Evolutionary conservation across 2,888 invertebrate genomes (phyloP).

Genomic region (Oxytorus armatus): DNA sequence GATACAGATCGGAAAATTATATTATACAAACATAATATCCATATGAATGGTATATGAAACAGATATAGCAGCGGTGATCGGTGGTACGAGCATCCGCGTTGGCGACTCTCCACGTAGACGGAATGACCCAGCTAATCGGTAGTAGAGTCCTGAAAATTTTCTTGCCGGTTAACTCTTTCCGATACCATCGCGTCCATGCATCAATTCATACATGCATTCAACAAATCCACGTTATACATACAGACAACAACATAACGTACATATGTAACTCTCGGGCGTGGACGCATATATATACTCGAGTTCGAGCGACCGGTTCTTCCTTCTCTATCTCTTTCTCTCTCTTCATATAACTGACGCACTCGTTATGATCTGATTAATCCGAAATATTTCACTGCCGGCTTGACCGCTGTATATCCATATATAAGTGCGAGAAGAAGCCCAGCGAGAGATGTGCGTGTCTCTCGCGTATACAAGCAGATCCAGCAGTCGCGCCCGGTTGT

Average conservation of each 20-base stretch:
- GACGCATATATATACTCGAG: conserved; percentile 5
- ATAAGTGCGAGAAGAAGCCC: conserved; percentile 1
- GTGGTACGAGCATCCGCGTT: conserved; percentile 35
- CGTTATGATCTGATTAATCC: conserved; percentile 76
- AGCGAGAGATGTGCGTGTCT: conserved; percentile 65
- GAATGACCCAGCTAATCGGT: conserved; percentile 61
- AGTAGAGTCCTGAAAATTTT: conserved; percentile 54
- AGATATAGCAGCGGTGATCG: neutral
- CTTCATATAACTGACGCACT: conserved; percentile 62
- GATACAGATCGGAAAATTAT: conserved; percentile 46
- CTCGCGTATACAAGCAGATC: conserved; percentile 47
- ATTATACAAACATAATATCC: conserved; percentile 55
- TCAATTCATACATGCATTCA: conserved; percentile 31
- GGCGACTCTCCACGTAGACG: conserved; percentile 58
- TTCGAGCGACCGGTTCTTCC: conserved; percentile 73
- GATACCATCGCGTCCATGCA: conserved; percentile 53
- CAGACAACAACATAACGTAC: conserved; percentile 20
- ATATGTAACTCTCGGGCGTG: conserved; percentile 16
- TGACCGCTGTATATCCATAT: conserved; percentile 46
- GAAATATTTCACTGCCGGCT: conserved; percentile 71
- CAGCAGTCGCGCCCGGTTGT: conserved; percentile 66
- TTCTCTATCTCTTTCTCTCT: conserved; percentile 32
- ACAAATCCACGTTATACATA: conserved; percentile 14
- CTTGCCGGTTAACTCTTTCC: conserved; percentile 43
- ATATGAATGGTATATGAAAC: conserved; percentile 14